These are phyloP conservation scores for Erythrocercus mccallii DNA, from an alignment of 2,113 vertebrate genomes.

Conservation along the genomic window DNA sequence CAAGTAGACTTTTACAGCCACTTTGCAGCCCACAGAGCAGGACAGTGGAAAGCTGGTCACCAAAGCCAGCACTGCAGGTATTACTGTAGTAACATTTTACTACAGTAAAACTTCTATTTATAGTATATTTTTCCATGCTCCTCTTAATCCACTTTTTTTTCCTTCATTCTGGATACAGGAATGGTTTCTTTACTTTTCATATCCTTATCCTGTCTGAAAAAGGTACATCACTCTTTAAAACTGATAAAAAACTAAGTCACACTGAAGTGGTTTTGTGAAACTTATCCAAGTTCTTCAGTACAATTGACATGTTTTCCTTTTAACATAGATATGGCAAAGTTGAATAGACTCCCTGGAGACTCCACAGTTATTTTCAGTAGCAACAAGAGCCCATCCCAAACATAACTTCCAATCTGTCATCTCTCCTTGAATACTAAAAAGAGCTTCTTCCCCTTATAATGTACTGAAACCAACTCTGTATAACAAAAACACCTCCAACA, in stretches of 20 bases:
- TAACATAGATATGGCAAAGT: neutral
- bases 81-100: neutral
- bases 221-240: neutral
- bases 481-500: neutral
- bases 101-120: neutral
- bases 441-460: neutral
- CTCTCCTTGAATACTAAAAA: slow-evolving; percentile 14
- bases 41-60: neutral
- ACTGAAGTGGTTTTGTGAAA: slow-evolving; percentile 32
- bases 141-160: neutral
- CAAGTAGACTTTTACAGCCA: neutral
- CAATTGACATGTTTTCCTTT: slow-evolving; percentile 12
- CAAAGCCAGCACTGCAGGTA: neutral
- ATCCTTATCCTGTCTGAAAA: neutral
- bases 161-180: neutral
- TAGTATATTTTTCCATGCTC: neutral
- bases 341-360: slow-evolving; percentile 9
- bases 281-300: neutral
- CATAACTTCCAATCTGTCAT: slow-evolving; percentile 45
- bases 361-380: slow-evolving; percentile 29
- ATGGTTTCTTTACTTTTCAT: neutral
- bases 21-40: neutral
- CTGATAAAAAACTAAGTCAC: neutral
- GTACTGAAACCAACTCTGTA: neutral
- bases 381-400: slow-evolving; percentile 35